Evolutionary conservation across 2,797 vertebrate genomes (phyloP).

Genomic region (Capromys pilorides): DNA sequence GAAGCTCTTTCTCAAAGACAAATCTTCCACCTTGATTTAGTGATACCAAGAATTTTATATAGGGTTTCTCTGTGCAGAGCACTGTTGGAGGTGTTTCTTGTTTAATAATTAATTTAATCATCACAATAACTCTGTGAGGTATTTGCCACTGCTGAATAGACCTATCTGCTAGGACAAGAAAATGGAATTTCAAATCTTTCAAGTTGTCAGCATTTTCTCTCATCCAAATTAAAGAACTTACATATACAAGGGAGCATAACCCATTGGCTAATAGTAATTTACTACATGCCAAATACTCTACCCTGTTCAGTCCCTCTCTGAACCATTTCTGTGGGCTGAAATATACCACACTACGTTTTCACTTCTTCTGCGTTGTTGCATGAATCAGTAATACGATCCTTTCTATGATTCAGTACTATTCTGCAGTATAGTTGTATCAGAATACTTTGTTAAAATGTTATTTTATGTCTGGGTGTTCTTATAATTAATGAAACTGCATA

Average conservation of each 20-base stretch:
- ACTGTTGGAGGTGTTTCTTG: background rate
- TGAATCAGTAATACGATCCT: background rate
- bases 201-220: background rate
- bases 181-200: background rate
- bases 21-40: background rate
- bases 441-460: background rate
- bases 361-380: background rate
- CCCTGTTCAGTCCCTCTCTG: background rate
- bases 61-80: background rate
- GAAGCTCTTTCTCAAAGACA: background rate
- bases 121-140: background rate
- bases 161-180: background rate
- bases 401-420: background rate
- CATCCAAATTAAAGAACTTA: background rate
- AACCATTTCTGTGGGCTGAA: background rate
- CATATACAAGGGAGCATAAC: background rate
- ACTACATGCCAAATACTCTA: fast-evolving
- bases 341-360: background rate
- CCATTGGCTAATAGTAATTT: background rate
- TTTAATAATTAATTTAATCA: background rate
- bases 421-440: background rate
- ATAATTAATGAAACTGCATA: background rate
- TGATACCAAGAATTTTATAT: background rate
- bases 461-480: background rate
- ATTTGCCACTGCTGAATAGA: background rate